Evolutionary conservation across 2,113 vertebrate species (phyloP).

Genomic region (Erinaceus europaeus): DNA sequence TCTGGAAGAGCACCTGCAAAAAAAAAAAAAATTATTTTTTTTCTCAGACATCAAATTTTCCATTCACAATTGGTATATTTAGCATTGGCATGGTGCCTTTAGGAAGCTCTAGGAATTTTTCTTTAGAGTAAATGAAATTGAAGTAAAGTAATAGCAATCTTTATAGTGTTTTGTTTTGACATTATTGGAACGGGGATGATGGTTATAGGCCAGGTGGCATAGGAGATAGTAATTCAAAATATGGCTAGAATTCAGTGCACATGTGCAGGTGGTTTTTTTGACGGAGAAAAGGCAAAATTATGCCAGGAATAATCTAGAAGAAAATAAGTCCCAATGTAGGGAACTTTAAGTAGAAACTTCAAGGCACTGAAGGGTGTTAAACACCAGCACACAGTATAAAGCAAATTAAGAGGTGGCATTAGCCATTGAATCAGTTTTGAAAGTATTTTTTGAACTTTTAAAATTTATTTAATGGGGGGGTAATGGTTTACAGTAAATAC

Average conservation of each 20-base stretch:
- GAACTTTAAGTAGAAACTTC: background rate
- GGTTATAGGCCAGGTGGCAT: background rate
- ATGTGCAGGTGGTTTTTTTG: background rate
- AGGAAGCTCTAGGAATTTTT: slow-evolving; percentile 20
- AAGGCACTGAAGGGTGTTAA: background rate
- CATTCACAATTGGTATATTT: background rate
- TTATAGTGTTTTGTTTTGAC: background rate
- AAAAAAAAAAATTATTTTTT: too few species aligned
- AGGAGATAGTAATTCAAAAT: background rate
- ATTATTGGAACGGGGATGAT: background rate
- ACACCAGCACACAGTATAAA: background rate
- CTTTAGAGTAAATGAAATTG: background rate
- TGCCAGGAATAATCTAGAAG: background rate
- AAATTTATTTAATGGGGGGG: too few species aligned
- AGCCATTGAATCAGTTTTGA: too few species aligned
- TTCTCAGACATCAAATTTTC: slow-evolving; percentile 54
- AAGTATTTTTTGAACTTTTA: too few species aligned
- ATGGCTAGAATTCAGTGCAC: background rate
- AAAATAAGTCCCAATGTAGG: background rate
- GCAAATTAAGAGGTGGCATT: too few species aligned
- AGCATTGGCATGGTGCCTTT: background rate
- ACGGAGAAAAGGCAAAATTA: background rate
- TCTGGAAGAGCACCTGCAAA: slow-evolving; percentile 88
- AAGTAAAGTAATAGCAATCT: slow-evolving; percentile 30
- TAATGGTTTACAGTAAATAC: too few species aligned